These are phyloP conservation scores for Sebastes miniatus DNA, from an alignment of 2,797 vertebrate genomes.

Conservation along the genomic window DNA sequence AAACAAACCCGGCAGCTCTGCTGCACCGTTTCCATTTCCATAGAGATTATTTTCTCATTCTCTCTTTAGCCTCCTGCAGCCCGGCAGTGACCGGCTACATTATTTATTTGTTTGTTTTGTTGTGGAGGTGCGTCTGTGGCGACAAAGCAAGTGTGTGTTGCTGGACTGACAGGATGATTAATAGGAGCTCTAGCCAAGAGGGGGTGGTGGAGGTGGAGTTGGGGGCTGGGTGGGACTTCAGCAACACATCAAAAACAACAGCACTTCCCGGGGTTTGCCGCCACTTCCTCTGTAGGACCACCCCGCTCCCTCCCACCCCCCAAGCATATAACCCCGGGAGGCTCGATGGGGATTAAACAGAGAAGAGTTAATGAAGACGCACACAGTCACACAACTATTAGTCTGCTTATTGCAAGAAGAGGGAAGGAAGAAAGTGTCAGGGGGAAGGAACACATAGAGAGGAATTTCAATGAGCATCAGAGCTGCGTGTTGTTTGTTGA, in stretches of 20 bases:
- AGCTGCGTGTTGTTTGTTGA: slow-evolving; percentile 48
- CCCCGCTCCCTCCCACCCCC: not conserved
- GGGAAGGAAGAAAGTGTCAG: not conserved
- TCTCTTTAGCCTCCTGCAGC: slow-evolving; percentile 38
- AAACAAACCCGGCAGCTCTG: slow-evolving; percentile 61
- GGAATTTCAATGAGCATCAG: slow-evolving; percentile 33
- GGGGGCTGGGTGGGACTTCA: slow-evolving; percentile 49
- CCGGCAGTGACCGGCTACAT: slow-evolving; percentile 47
- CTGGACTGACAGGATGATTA: slow-evolving; percentile 79
- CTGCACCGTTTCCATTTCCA: slow-evolving; percentile 47
- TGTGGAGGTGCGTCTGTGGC: slow-evolving; percentile 32
- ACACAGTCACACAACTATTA: slow-evolving; percentile 15
- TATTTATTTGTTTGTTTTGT: slow-evolving; percentile 72
- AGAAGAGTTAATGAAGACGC: slow-evolving; percentile 40
- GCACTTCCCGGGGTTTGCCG: slow-evolving; percentile 53
- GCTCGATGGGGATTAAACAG: not conserved
- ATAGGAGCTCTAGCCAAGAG: slow-evolving; percentile 60
- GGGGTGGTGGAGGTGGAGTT: slow-evolving; percentile 34
- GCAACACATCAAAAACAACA: slow-evolving; percentile 73
- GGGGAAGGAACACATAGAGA: not conserved
- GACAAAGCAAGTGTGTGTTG: slow-evolving; percentile 49
- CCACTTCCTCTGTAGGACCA: slow-evolving; percentile 54
- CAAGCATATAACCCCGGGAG: not conserved
- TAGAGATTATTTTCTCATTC: slow-evolving; percentile 56
- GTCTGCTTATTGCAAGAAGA: not conserved